Conservation (phyloP, 2,113 vertebrate species). For the Chrysemys picta region DNA sequence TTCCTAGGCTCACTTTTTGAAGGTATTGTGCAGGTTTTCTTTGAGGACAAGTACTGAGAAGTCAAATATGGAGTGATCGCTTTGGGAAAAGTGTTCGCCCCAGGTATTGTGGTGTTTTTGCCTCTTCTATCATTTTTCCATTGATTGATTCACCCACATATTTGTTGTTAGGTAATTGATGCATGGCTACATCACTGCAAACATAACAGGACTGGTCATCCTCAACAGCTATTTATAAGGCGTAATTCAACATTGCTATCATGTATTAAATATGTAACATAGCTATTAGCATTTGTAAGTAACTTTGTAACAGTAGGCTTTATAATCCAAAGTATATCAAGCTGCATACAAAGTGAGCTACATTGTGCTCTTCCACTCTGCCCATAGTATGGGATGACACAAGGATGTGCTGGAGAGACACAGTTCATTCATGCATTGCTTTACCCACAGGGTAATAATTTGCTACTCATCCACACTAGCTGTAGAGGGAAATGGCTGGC, state of each 20-base stretch:
- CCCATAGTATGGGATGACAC: background rate
- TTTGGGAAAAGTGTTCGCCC: background rate
- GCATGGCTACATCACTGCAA: background rate
- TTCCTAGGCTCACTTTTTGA: background rate
- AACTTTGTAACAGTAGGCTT: background rate
- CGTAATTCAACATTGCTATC: background rate
- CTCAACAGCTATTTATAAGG: background rate
- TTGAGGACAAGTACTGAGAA: background rate
- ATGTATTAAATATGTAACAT: background rate
- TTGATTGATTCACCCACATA: background rate
- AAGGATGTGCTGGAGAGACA: background rate
- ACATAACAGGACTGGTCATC: background rate
- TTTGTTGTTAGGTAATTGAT: background rate
- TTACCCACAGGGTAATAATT: background rate
- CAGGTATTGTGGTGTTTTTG: background rate
- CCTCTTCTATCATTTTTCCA: background rate
- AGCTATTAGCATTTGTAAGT: accelerated
- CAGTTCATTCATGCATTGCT: background rate
- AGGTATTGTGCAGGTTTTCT: background rate
- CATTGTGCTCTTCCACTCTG: background rate
- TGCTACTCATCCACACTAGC: background rate
- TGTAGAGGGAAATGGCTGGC: background rate
- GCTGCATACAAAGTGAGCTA: background rate
- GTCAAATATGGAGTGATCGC: background rate
- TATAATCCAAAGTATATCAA: background rate